Base-by-base conservation (phyloP, 2,888 invertebrate genomes). In the Vesta saturnalis region DNA sequence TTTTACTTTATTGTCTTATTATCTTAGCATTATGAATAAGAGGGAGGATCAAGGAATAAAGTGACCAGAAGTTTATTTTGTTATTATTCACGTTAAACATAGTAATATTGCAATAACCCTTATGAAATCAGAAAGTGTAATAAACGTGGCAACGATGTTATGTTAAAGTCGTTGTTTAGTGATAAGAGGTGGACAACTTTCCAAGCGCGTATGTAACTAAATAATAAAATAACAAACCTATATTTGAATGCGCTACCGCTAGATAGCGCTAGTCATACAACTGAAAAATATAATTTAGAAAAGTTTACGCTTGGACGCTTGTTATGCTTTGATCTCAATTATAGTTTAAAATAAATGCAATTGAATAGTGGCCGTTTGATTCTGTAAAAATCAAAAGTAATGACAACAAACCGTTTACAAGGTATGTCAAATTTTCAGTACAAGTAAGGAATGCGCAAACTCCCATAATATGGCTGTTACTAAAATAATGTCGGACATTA, bases 381-480 rank as follows among this genome's bases (percentile, higher is more conserved):
- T 8, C 8, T 18, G 47, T 18, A 49, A 49, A 49, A 49, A 49
- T 15, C 14, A 18, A 49, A 49, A 49, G 47, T 49, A 49, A 49
- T 49, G 47, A 49, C 47, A 15, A 18, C 18, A 15, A 18, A 15
- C 8, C 47, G 10, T 56, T 23, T 59, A 14, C 47, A 61, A 74
- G 73, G 76, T 73, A 74, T 64, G 75, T 74, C 71, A 72, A 74
- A 71, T 71, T 70, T 68, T 67, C 63, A 64, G 67, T 72, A 67
- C 72, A 67, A 68, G 62, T 69, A 65, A 63, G 70, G 77, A 77
- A 76, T 88, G 90, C 90, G 90, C 90, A 90, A 89, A 87, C 89
- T 88, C 89, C 86, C 84, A 86, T 87, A 89, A 89, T 87, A 90
- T 90, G 90, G 90, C 90, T 87, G 64, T 64, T 21, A 47, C 54